Percentiles rank a stretch among this genome's conserved stretches.
Conservation (phyloP, 2,888 invertebrate genomes). For the Melinaea marsaeus region DNA sequence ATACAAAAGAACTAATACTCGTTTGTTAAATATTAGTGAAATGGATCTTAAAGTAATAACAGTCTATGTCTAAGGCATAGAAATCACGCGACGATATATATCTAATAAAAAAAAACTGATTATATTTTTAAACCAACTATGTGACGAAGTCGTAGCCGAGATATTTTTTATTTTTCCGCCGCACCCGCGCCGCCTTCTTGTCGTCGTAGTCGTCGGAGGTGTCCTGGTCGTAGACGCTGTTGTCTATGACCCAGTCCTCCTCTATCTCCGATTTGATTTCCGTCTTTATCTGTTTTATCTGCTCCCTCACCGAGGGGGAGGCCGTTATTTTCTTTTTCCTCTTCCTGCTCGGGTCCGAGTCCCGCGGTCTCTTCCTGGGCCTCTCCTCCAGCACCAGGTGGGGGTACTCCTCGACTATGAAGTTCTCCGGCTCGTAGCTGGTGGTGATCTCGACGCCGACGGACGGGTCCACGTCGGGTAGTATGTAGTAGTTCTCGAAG, state of each 20-base stretch:
- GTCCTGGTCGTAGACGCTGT: slow-evolving; percentile 57
- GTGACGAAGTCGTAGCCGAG: slow-evolving; percentile 69
- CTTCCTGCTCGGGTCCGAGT: slow-evolving; percentile 38
- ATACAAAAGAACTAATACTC: background rate
- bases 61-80: slow-evolving; percentile 25
- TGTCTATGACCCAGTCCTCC: slow-evolving; percentile 64
- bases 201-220: slow-evolving; percentile 57
- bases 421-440: slow-evolving; percentile 67
- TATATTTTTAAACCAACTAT: slow-evolving; percentile 34
- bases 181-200: slow-evolving; percentile 57
- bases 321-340: slow-evolving; percentile 46
- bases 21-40: background rate
- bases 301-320: slow-evolving; percentile 36
- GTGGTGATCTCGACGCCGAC: slow-evolving; percentile 68
- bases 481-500: slow-evolving; percentile 70
- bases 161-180: slow-evolving; percentile 74
- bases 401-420: slow-evolving; percentile 63
- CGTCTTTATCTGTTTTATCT: slow-evolving; percentile 41
- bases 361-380: slow-evolving; percentile 52
- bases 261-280: slow-evolving; percentile 45
- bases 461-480: slow-evolving; percentile 68
- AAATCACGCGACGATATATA: slow-evolving; percentile 18
- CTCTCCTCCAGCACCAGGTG: slow-evolving; percentile 61
- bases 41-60: slow-evolving; percentile 11
- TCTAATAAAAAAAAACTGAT: slow-evolving; percentile 16